Percentiles rank a stretch among this genome's conserved stretches.
Evolutionary conservation across 2,888 invertebrate genomes (phyloP).

Genomic region (Tuta absoluta): DNA sequence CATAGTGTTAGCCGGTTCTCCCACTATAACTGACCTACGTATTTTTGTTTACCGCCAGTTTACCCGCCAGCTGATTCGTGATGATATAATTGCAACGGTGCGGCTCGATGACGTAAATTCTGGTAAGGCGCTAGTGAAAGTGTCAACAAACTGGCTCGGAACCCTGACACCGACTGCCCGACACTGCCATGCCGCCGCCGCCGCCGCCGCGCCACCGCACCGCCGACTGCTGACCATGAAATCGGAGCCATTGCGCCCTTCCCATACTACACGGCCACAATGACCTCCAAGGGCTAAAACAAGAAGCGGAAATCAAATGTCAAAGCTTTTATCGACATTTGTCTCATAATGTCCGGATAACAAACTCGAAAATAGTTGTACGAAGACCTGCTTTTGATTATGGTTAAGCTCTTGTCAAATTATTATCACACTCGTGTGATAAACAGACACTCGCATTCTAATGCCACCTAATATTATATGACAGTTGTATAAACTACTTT

Average conservation of each 20-base stretch:
- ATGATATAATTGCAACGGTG: constrained; percentile 68
- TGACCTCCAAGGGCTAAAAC: constrained; percentile 8
- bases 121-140: constrained; percentile 69
- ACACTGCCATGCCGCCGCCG: not conserved
- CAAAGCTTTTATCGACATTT: constrained; percentile 26
- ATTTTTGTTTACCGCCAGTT: constrained; percentile 33
- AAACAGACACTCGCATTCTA: too few relatives aligned
- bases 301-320: constrained; percentile 23
- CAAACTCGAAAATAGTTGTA: too few relatives aligned
- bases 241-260: constrained; percentile 16
- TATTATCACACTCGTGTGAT: too few relatives aligned
- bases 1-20: constrained; percentile 29
- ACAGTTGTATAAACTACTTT: too few relatives aligned
- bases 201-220: constrained; percentile 9
- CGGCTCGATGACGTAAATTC: constrained; percentile 61
- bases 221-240: constrained; percentile 16
- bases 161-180: constrained; percentile 52
- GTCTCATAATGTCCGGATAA: too few relatives aligned
- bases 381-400: too few relatives aligned
- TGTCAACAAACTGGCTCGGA: constrained; percentile 59
- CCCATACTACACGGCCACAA: not conserved
- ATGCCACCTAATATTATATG: too few relatives aligned
- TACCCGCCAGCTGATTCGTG: constrained; percentile 64
- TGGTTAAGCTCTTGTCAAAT: too few relatives aligned
- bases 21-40: constrained; percentile 37